A percentile compares a stretch with the other conserved stretches of the same genome.
Conservation (phyloP, 2,113 vertebrate genomes). For the Erinaceus europaeus region DNA sequence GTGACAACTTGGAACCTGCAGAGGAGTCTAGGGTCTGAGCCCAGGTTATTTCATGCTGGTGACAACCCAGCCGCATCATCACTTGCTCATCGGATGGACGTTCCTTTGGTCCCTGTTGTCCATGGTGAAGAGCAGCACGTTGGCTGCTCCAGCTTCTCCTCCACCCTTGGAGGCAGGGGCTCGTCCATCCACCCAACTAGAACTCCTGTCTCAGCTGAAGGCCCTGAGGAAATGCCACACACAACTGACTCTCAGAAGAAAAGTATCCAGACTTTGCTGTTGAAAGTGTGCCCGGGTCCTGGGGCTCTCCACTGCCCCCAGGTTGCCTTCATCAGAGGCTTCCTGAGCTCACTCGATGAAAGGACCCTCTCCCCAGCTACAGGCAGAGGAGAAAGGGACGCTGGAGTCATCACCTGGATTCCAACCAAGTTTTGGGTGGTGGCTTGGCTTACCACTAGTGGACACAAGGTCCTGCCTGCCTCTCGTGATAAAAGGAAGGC, state of each 20-base stretch:
- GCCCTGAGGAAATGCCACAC: constrained; percentile 63
- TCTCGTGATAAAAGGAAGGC: constrained; percentile 60
- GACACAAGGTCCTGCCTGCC: constrained; percentile 66
- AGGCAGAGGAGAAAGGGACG: constrained; percentile 73
- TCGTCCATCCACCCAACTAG: constrained; percentile 64
- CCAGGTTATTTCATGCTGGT: constrained; percentile 71
- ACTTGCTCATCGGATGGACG: constrained; percentile 74
- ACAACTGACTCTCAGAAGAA: constrained; percentile 70
- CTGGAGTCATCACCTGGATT: constrained; percentile 70
- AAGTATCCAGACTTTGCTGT: constrained; percentile 61
- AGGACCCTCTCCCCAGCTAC: constrained; percentile 69
- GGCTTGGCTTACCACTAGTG: constrained; percentile 66
- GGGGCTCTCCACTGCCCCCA: constrained; percentile 52
- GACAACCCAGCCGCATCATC: constrained; percentile 68
- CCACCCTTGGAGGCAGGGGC: constrained; percentile 71
- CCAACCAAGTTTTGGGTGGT: constrained; percentile 64
- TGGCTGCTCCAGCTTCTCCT: constrained; percentile 72
- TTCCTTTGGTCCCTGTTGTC: constrained; percentile 73
- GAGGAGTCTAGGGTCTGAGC: constrained; percentile 70
- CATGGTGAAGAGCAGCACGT: constrained; percentile 70
- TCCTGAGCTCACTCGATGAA: constrained; percentile 58
- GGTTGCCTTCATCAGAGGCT: constrained; percentile 54
- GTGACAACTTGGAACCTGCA: constrained; percentile 66
- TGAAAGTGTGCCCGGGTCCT: constrained; percentile 61
- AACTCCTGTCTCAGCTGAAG: constrained; percentile 67